Evolutionary conservation across 2,113 vertebrate genomes (phyloP).

Genomic region (Donacobius atricapilla): DNA sequence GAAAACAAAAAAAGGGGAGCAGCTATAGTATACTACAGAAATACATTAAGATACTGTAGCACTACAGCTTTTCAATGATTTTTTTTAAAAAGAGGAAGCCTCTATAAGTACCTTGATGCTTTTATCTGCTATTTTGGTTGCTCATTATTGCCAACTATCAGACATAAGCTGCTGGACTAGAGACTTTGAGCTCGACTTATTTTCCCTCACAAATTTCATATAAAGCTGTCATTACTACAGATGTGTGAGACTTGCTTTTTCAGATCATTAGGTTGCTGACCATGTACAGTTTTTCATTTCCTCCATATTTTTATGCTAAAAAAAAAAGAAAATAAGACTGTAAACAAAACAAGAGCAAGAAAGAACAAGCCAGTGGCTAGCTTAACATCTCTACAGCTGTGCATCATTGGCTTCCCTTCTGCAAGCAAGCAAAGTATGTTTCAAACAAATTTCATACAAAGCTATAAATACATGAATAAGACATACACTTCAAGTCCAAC

Average conservation of each 20-base stretch:
- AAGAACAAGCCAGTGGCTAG: neutral
- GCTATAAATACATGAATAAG: neutral
- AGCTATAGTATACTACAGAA: neutral
- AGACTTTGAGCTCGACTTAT: accelerated
- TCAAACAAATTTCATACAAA: neutral
- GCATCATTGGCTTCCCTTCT: neutral
- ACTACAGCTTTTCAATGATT: neutral
- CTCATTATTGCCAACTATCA: neutral
- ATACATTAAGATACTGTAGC: neutral
- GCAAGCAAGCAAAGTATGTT: neutral
- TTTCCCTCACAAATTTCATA: neutral
- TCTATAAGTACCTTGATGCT: neutral
- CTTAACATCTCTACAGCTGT: neutral
- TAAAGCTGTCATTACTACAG: neutral
- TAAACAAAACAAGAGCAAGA: neutral
- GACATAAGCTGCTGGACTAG: neutral
- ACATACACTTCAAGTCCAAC: neutral
- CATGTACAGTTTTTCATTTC: neutral
- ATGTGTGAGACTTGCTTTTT: neutral
- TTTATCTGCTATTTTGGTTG: neutral
- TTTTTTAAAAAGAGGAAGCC: neutral
- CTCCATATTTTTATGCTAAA: neutral
- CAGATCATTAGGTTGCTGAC: neutral
- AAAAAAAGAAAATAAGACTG: neutral
- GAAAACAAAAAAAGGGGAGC: neutral